phyloP scores from a whole-genome alignment of 2,888 invertebrate species.

The Polydrusus pterygomalis region DNA sequence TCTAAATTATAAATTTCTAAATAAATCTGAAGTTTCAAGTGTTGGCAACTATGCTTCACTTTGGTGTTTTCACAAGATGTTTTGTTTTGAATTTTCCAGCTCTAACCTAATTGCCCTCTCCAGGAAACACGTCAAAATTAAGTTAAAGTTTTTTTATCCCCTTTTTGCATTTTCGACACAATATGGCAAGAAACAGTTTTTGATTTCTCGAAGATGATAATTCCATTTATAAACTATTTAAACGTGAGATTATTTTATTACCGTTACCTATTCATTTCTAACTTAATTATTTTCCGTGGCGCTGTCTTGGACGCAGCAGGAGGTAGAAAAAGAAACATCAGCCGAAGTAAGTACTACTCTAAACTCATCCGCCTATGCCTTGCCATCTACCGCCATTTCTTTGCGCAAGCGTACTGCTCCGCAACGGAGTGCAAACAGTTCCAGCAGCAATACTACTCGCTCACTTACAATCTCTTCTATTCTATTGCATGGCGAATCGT shows the following conservation, averaged over 20 bases:
- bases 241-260: conserved; percentile 42
- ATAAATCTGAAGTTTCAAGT: too few relatives aligned
- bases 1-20: too few relatives aligned
- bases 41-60: too few relatives aligned
- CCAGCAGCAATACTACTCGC: conserved; percentile 38
- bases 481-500: conserved; percentile 58
- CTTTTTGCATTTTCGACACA: too few relatives aligned
- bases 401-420: conserved; percentile 61
- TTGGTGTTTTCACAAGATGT: too few relatives aligned
- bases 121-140: too few relatives aligned
- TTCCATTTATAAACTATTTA: background rate
- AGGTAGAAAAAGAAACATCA: conserved; percentile 66
- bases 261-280: conserved; percentile 52
- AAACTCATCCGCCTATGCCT: conserved; percentile 61
- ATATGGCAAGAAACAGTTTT: background rate
- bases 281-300: conserved; percentile 60
- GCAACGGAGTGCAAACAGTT: conserved; percentile 52
- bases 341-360: conserved; percentile 71
- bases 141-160: too few relatives aligned
- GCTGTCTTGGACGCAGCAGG: conserved; percentile 69
- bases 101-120: too few relatives aligned
- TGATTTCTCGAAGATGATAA: background rate
- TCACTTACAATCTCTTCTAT: conserved; percentile 43
- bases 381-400: conserved; percentile 61
- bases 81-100: too few relatives aligned